A percentile compares a stretch with the other conserved stretches of the same genome.
phyloP scores from a whole-genome alignment of 2,888 invertebrate species.

The Agriotes lineatus region DNA sequence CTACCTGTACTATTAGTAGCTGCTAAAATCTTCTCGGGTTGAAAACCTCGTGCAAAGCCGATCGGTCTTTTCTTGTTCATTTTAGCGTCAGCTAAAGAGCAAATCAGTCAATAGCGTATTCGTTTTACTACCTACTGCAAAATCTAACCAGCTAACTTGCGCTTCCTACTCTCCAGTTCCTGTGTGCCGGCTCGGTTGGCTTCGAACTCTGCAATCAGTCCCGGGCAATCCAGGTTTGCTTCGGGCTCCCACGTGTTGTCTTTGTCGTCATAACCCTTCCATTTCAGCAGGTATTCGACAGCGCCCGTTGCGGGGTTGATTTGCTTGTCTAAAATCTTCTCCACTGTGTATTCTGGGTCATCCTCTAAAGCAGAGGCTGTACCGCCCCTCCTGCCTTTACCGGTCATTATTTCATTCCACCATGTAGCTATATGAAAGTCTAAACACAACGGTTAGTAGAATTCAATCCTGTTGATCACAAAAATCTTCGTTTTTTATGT shows the following conservation, averaged over 20 bases:
- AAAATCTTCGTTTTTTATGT: no score
- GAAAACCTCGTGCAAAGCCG: constrained; percentile 85
- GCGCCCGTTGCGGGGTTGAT: constrained; percentile 70
- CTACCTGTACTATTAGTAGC: constrained; percentile 94
- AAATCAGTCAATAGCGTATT: no score
- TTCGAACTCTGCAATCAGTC: constrained; percentile 87
- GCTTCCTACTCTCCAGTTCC: constrained; percentile 42
- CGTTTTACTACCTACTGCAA: no score
- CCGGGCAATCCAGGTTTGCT: constrained; percentile 88
- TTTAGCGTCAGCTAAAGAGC: no score
- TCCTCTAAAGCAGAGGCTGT: background rate
- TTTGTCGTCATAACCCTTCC: constrained; percentile 84
- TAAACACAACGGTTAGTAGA: no score
- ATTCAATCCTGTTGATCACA: no score
- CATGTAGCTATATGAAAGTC: no score
- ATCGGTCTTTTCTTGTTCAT: constrained; percentile 69
- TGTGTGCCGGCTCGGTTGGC: constrained; percentile 71
- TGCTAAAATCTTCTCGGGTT: constrained; percentile 89
- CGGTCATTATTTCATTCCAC: no score
- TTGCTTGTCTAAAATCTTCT: constrained; percentile 89
- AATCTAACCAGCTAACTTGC: no score
- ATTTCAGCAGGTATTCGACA: constrained; percentile 73
- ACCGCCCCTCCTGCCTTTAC: no score
- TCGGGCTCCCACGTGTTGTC: constrained; percentile 98
- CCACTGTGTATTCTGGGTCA: constrained; percentile 84